Base-by-base conservation (phyloP, 2,113 vertebrate species). In the Cnemophilus loriae region DNA sequence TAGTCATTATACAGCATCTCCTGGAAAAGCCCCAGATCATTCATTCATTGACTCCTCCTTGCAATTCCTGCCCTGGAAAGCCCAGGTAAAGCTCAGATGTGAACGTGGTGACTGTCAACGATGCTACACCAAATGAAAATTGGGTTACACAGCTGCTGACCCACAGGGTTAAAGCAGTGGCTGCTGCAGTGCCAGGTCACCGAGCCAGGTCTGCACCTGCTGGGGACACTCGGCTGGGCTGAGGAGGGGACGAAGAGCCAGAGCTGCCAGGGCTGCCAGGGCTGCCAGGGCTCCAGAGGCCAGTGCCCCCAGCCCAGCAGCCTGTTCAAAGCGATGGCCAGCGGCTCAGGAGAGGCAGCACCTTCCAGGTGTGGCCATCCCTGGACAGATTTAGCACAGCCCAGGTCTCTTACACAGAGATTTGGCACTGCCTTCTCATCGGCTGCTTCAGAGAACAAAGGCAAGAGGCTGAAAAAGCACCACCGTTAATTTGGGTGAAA, bases 71-170 rank as follows among this genome's bases (percentile, higher is more conserved):
- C 14, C 39, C 42, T 82, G 46, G 8, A 42, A 75, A n/a, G 13
- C 5, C 17, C 27, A 55, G 61, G 39, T 8, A 0, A 14, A 39
- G 74, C 10, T 42, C 27, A 59, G 24, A 9, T 30, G 42, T 19
- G n/a, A 13, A 33, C 30, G 0, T 37, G 20, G 6, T 16, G 39
- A 28, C 37, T 56, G n/a, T 5, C 18, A 60, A 0, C 22, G 4
- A 6, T 2, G 20, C 16, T 39, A 22, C 5, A 37, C 3, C 17
- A n/a, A 49, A 22, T 13, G 9, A 3, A 87, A 64, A 6, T 0
- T n/a, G n/a, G n/a, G n/a, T n/a, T n/a, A n/a, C n/a, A n/a, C n/a
- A n/a, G n/a, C n/a, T n/a, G n/a, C n/a, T n/a, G n/a, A n/a, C n/a
- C n/a, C n/a, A n/a, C n/a, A n/a, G 23, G 50, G 23, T 16, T 21